These are phyloP conservation scores for Hemiscyllium ocellatum DNA, from an alignment of 2,113 vertebrate genomes.

Conservation along the genomic window DNA sequence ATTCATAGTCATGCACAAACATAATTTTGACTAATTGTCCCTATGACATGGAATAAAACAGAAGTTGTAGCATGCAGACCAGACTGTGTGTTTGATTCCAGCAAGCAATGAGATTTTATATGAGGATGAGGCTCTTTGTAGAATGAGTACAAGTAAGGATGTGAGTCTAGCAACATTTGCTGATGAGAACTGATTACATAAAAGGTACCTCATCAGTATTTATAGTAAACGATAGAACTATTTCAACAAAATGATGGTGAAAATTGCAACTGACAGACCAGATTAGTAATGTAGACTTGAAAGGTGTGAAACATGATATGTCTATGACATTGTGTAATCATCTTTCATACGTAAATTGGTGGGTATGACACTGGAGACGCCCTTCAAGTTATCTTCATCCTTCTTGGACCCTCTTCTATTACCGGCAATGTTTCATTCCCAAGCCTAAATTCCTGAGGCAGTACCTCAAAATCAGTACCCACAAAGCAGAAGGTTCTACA, in stretches of 20 bases:
- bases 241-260: background rate
- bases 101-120: background rate
- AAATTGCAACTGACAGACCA: background rate
- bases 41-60: background rate
- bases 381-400: background rate
- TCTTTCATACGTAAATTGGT: background rate
- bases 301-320: background rate
- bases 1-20: background rate
- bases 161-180: background rate
- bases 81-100: background rate
- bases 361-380: background rate
- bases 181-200: background rate
- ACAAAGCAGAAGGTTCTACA: background rate
- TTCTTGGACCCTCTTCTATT: background rate
- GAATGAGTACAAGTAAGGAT: background rate
- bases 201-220: background rate
- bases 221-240: background rate
- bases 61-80: background rate
- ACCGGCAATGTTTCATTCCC: background rate
- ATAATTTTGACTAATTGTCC: background rate
- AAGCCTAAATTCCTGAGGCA: background rate
- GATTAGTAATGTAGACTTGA: background rate
- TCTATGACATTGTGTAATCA: background rate
- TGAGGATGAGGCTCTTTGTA: background rate
- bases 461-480: background rate